phyloP scores from a whole-genome alignment of 2,797 vertebrate species.

The Clarias laeviceps region DNA sequence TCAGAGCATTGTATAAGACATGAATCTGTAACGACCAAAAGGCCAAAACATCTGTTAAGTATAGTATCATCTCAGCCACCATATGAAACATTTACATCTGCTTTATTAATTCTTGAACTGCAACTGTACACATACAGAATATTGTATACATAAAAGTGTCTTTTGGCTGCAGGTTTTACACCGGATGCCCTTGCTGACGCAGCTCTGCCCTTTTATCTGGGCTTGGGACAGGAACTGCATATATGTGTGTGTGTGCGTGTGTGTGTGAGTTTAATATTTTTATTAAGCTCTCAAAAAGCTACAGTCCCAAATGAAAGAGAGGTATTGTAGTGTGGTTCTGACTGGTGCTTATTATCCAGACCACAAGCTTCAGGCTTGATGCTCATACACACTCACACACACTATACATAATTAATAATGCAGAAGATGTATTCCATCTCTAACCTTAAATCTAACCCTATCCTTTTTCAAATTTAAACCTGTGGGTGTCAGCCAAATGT shows the following conservation, averaged over 20 bases:
- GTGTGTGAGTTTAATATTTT: background rate
- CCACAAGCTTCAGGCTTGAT: slow-evolving; percentile 41
- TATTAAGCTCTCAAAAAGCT: slow-evolving; percentile 34
- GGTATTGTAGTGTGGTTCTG: slow-evolving; percentile 44
- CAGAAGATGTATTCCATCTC: background rate
- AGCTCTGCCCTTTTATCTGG: no score
- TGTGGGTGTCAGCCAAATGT: background rate
- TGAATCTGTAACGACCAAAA: background rate
- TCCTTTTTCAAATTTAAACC: background rate
- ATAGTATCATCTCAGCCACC: background rate
- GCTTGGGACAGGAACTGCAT: no score
- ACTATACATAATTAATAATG: background rate
- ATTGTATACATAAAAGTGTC: no score
- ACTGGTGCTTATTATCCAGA: slow-evolving; percentile 44
- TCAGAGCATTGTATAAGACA: background rate
- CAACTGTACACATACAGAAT: background rate
- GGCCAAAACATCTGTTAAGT: slow-evolving; percentile 1
- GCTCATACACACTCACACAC: slow-evolving; percentile 22
- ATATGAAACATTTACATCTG: no score
- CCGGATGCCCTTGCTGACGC: no score
- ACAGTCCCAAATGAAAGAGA: slow-evolving; percentile 39
- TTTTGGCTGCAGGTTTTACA: no score
- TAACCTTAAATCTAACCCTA: background rate
- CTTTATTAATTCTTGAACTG: background rate
- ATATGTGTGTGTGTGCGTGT: background rate